Conservation (phyloP, 1,140 invertebrate species). For the Liolophura sinensis region DNA sequence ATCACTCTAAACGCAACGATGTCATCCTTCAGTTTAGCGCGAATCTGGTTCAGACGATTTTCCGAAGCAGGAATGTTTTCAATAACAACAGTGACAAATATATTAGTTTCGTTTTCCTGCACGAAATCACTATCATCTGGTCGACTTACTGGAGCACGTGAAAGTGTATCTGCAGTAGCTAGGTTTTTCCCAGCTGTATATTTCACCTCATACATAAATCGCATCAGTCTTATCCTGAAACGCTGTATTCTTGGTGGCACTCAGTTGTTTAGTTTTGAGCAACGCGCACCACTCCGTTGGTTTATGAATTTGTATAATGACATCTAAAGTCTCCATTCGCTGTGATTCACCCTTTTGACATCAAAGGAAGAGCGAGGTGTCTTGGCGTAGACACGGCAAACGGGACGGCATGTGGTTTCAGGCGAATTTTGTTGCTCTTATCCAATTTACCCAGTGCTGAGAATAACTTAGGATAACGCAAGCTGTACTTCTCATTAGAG, state of each 20-base stretch:
- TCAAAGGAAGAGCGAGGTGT: neutral
- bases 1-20: too few relatives aligned
- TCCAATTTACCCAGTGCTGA: too few relatives aligned
- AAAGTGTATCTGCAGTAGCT: neutral
- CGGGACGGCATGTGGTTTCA: neutral
- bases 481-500: too few relatives aligned
- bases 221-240: conserved; percentile 7
- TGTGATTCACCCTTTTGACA: conserved; percentile 24
- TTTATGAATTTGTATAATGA: conserved; percentile 38
- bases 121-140: too few relatives aligned
- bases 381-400: neutral
- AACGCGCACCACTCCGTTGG: conserved; percentile 28
- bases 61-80: too few relatives aligned
- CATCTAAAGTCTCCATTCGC: conserved; percentile 21
- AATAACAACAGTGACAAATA: neutral
- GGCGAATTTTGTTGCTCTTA: too few relatives aligned
- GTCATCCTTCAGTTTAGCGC: too few relatives aligned
- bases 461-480: too few relatives aligned
- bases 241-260: conserved; percentile 7
- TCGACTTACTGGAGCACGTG: neutral
- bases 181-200: conserved; percentile 7
- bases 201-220: conserved; percentile 2
- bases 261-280: neutral
- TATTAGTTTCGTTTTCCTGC: neutral
- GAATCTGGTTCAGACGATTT: too few relatives aligned